A percentile compares a stretch with the other conserved stretches of the same genome.
Evolutionary conservation across 2,797 vertebrate genomes (phyloP).

Genomic region (Poeciliopsis presidionis): DNA sequence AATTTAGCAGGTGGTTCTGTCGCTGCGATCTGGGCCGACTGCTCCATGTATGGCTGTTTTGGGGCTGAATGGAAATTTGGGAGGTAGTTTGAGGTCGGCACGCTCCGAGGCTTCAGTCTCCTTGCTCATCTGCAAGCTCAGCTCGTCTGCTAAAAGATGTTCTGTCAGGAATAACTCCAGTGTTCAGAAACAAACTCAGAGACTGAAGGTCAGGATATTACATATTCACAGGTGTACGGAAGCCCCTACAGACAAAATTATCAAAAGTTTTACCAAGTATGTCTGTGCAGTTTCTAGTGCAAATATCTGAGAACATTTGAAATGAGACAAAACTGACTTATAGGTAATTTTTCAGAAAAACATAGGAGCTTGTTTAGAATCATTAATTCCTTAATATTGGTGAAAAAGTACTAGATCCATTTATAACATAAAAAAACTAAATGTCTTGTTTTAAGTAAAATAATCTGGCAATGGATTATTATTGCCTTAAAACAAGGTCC

Average conservation of each 20-base stretch:
- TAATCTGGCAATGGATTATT: too few species aligned
- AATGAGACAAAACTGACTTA: too few species aligned
- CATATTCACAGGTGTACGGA: neutral
- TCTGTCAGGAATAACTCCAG: neutral
- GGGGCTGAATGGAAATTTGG: constrained; percentile 55
- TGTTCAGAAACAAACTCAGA: neutral
- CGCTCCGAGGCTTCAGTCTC: constrained; percentile 32
- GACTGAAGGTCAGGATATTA: neutral
- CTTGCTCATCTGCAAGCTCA: neutral
- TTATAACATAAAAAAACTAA: too few species aligned
- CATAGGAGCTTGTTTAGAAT: too few species aligned
- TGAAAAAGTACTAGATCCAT: too few species aligned
- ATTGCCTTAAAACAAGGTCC: too few species aligned
- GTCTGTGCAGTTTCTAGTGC: too few species aligned
- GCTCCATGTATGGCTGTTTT: constrained; percentile 72
- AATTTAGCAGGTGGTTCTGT: constrained; percentile 67
- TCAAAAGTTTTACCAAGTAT: too few species aligned
- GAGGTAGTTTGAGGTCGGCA: constrained; percentile 51
- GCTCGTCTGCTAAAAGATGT: neutral
- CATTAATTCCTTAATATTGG: too few species aligned
- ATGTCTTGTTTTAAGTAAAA: too few species aligned
- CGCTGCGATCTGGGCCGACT: constrained; percentile 38
- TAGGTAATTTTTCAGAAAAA: too few species aligned
- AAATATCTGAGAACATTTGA: too few species aligned
- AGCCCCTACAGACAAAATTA: neutral